Evolutionary conservation across 2,888 invertebrate genomes (phyloP), one percentile per base, ranked within the genome.

Genomic region (Eilema griseolum): DNA sequence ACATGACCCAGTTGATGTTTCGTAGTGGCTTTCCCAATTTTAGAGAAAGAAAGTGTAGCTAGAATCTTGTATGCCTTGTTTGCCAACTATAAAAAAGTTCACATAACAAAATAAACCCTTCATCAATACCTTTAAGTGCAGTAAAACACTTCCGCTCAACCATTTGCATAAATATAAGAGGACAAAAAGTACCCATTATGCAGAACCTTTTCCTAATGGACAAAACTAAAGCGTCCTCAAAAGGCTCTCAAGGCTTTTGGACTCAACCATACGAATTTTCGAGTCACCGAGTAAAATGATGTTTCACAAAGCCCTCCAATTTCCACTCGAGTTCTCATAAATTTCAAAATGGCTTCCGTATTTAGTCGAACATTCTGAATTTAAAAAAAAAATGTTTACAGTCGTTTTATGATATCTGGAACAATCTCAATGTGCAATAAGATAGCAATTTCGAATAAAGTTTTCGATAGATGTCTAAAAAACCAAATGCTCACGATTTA

Each of bases 191-290:
- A 33, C n/a, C 1, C 57, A 57, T 65, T 65, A 23, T 56, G 26
- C 52, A 65, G 16, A 56, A 31, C 56, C 56, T 56, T 65, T 65
- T 16, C 23, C 52, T 65, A 65, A 65, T 56, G 31, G 56, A 31
- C 31, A 57, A 10, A 31, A 24, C 24, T 62, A 37, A 46, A 65
- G 52, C 31, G 16, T 23, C 33, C 16, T 57, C 31, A 57, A 65
- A 31, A 28, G 56, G 23, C 33, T 23, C 65, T 31, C 31, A 10
- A 41, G 37, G 24, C 37, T 41, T 37, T 65, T 10, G 65, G 46
- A 31, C 23, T 23, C 28, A n/a, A 31, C 33, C 23, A 57, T 31
- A 52, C 31, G 31, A 14, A 57, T 75, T 70, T 62, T 61, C 60
- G 72, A n/a, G 24, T 33, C 31, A 61, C 61, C 31, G 57, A 24